Base-by-base conservation (phyloP, 1,140 invertebrate genomes). In the Philotrypesis tridentata region DNA sequence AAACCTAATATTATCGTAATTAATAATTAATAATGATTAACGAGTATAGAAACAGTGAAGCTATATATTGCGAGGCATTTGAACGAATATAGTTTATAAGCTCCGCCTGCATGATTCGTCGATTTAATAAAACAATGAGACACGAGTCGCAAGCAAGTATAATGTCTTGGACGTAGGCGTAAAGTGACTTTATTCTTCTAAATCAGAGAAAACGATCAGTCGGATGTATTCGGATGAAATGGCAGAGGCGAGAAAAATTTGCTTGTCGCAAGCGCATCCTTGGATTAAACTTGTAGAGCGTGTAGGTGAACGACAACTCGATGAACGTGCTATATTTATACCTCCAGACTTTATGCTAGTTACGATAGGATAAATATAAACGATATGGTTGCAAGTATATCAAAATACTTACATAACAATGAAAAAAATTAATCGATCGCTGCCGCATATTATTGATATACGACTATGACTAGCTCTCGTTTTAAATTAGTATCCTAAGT, bases 311-410 rank as follows among this genome's bases (percentile, higher is more conserved):
- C 83, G 84, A 86, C 82, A 80, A 87, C 84, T 82, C 86, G 87
- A 84, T 88, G 87, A 88, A 84, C 90, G 88, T 90, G 87, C 86
- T 91, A 91, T 67, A 82, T 91, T 91, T 90, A 89, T 90, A 91
- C 87, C 87, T 90, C 86, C 85, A 85, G 86, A 90, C 87, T 88
- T 87, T 86, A 84, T 85, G 79, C 81, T 79, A 79, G 70, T 67
- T 73, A 78, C 29, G n/a, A 79, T 83, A 85, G 74, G 79, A 43
- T 60, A 80, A 55, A 55, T 55, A 48, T 40, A 78, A 68, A 79
- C 40, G 14, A 82, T 72, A 68, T 70, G 82, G 80, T 80, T 75
- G 71, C 40, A 68, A 37, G 63, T 74, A 77, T 79, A 72, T 78
- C 43, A 77, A 70, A 70, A 70, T 31, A 70, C n/a, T n/a, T n/a